Evolutionary conservation across 2,888 invertebrate genomes (phyloP).

Genomic region (Sympetrum striolatum): DNA sequence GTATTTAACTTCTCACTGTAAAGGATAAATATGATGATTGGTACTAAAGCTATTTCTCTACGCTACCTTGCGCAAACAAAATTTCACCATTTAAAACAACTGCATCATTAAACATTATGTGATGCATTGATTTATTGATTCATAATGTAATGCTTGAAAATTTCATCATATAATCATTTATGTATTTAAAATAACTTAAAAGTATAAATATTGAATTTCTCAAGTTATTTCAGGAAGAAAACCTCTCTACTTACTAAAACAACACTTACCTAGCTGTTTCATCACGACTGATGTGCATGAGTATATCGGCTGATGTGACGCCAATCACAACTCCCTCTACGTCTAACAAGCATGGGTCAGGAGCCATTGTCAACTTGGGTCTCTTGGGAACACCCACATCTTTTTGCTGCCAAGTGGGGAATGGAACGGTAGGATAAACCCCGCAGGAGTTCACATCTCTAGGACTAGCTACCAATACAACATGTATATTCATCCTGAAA

Average conservation of each 20-base stretch:
- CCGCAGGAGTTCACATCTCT: conserved; percentile 80
- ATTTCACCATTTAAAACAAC: too few relatives aligned
- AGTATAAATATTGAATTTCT: too few relatives aligned
- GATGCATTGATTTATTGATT: too few relatives aligned
- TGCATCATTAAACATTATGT: too few relatives aligned
- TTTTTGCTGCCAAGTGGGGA: conserved; percentile 56
- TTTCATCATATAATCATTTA: too few relatives aligned
- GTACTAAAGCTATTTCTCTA: too few relatives aligned
- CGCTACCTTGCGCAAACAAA: too few relatives aligned
- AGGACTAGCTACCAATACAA: conserved; percentile 77
- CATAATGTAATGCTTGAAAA: too few relatives aligned
- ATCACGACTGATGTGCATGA: conserved; percentile 75
- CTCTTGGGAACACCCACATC: background rate
- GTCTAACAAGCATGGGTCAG: conserved; percentile 83
- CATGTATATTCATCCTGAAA: conserved; percentile 69
- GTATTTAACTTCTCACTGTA: too few relatives aligned
- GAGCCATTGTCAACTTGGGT: conserved; percentile 71
- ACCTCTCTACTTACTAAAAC: too few relatives aligned
- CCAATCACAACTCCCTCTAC: conserved; percentile 80
- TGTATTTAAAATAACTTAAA: too few relatives aligned
- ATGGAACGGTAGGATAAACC: conserved; percentile 86
- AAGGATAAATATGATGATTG: too few relatives aligned
- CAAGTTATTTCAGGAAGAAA: background rate
- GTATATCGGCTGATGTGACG: conserved; percentile 80
- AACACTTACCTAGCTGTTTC: conserved; percentile 62